These are phyloP conservation scores for Drosophila meridionalis DNA, from an alignment of 2,888 invertebrate genomes.

Conservation along the genomic window DNA sequence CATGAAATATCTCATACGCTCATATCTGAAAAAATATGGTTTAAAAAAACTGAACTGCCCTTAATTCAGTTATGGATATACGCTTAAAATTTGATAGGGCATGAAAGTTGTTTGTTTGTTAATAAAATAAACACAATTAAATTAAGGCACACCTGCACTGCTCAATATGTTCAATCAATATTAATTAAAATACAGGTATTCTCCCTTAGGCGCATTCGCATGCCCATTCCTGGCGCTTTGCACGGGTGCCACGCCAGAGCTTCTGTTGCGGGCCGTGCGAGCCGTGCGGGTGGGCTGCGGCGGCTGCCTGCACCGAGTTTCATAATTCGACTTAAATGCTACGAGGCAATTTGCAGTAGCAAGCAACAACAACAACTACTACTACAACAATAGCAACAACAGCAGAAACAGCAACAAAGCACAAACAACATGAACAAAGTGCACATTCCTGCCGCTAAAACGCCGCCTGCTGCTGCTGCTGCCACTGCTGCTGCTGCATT, in stretches of 20 bases:
- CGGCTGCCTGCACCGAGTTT: conserved; percentile 50
- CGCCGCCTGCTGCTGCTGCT: conserved; percentile 44
- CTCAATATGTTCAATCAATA: conserved; percentile 75
- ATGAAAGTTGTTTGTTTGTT: conserved; percentile 9
- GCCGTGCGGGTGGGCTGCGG: not conserved
- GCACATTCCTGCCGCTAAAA: conserved; percentile 68
- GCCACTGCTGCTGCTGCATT: conserved; percentile 48
- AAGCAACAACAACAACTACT: conserved; percentile 28
- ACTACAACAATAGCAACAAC: conserved; percentile 25
- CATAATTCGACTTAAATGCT: conserved; percentile 80
- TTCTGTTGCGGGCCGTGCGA: conserved; percentile 5
- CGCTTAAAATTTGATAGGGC: conserved; percentile 10
- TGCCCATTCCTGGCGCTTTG: conserved; percentile 31
- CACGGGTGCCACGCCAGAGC: conserved; percentile 43
- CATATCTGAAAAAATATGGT: not conserved
- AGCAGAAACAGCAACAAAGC: conserved; percentile 42
- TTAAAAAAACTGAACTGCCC: conserved; percentile 10
- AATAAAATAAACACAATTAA: conserved; percentile 42
- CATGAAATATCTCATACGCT: not conserved
- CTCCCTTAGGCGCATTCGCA: conserved; percentile 43
- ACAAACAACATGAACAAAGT: conserved; percentile 67
- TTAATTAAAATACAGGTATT: conserved; percentile 79
- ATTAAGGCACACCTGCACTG: conserved; percentile 60
- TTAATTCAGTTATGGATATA: conserved; percentile 36
- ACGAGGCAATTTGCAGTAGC: conserved; percentile 75